phyloP scores from a whole-genome alignment of 2,113 vertebrate genomes.

The Malaclemys terrapin region DNA sequence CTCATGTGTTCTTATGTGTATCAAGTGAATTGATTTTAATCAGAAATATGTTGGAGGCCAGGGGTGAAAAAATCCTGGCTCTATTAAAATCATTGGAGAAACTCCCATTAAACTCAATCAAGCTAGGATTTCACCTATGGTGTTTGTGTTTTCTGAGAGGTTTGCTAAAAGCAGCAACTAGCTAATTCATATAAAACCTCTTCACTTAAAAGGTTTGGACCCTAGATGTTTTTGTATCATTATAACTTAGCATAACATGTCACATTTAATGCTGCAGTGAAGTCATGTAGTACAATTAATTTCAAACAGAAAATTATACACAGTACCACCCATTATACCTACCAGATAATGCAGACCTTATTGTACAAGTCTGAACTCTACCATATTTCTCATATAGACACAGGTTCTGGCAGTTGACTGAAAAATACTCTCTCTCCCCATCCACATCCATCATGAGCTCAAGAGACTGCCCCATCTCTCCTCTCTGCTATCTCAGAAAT shows the following conservation, averaged over 20 bases:
- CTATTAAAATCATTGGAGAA: neutral
- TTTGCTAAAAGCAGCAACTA: neutral
- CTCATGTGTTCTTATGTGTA: neutral
- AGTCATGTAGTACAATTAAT: neutral
- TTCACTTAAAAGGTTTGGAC: accelerated
- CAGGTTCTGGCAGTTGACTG: neutral
- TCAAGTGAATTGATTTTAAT: neutral
- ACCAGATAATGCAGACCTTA: neutral
- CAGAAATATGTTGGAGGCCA: neutral
- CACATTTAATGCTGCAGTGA: neutral
- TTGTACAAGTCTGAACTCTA: neutral
- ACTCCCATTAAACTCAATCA: neutral
- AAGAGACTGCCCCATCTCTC: neutral
- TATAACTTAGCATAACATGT: neutral
- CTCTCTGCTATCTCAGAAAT: neutral
- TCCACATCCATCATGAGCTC: neutral
- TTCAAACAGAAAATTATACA: neutral
- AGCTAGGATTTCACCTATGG: neutral
- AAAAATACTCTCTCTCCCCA: neutral
- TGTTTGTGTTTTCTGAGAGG: neutral
- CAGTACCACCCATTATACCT: neutral
- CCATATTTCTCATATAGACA: neutral
- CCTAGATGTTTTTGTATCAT: neutral
- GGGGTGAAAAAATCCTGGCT: neutral
- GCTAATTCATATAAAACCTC: accelerated